phyloP scores from a whole-genome alignment of 2,113 vertebrate genomes.

The Myiagra hebetior region DNA sequence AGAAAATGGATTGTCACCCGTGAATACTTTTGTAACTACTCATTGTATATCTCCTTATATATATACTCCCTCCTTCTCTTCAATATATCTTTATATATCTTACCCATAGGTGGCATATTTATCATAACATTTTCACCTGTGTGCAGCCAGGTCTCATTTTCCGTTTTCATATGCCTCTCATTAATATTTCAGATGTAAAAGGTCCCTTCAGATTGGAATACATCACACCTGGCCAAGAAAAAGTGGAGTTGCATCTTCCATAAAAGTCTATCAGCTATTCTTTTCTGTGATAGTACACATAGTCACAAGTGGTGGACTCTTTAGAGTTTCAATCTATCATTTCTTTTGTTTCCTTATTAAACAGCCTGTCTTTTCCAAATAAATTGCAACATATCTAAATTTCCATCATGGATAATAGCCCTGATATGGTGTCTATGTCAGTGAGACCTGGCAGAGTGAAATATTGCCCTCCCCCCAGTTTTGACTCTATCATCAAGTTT shows the following conservation, averaged over 20 bases:
- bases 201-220: neutral
- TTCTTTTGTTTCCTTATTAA: constrained; percentile 29
- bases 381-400: constrained; percentile 32
- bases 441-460: constrained; percentile 26
- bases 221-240: neutral
- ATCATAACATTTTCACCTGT: neutral
- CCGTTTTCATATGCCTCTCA: neutral
- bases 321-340: neutral
- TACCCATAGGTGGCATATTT: neutral
- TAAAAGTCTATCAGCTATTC: neutral
- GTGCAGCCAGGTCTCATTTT: neutral
- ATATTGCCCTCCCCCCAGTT: constrained; percentile 12
- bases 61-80: neutral
- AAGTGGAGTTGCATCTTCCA: neutral
- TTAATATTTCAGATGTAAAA: neutral
- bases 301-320: neutral
- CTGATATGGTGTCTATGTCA: constrained; percentile 29
- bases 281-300: neutral
- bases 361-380: constrained; percentile 6
- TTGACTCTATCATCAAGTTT: constrained; percentile 29
- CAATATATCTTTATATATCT: neutral
- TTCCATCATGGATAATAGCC: constrained; percentile 23
- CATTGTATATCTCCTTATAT: neutral
- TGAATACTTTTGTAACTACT: neutral
- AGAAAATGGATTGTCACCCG: neutral